Evolutionary conservation across 2,797 vertebrate species (phyloP).

Genomic region (Carapus acus): DNA sequence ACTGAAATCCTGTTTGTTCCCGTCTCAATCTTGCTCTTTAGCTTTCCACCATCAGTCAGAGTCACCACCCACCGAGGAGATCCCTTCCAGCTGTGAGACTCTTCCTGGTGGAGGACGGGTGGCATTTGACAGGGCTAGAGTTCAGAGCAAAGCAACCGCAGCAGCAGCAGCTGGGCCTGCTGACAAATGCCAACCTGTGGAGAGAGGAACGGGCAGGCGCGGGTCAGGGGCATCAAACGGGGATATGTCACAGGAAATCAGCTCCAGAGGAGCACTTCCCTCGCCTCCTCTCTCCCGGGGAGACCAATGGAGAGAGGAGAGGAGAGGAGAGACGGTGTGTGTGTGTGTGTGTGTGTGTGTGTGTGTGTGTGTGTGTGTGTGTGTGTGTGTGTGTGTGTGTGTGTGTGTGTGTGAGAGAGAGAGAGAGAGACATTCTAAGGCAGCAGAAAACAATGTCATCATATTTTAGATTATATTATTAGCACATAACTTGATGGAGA

Average conservation of each 20-base stretch:
- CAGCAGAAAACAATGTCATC: too few species aligned
- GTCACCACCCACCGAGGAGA: constrained; percentile 44
- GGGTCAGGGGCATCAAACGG: constrained; percentile 45
- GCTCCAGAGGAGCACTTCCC: constrained; percentile 29
- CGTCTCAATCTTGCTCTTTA: background rate
- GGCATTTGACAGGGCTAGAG: constrained; percentile 59
- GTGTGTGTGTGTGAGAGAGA: background rate
- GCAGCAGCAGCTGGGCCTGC: constrained; percentile 54
- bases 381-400: too few species aligned
- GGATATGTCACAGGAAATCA: constrained; percentile 56
- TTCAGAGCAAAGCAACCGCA: constrained; percentile 54
- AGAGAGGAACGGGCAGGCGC: constrained; percentile 36
- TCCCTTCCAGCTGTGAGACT: constrained; percentile 23
- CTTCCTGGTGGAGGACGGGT: constrained; percentile 42
- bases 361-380: background rate
- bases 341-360: too few species aligned
- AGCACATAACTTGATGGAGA: too few species aligned
- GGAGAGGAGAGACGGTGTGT: background rate
- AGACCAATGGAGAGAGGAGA: constrained; percentile 26
- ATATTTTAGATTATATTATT: too few species aligned
- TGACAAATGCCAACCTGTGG: constrained; percentile 50
- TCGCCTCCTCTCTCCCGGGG: constrained; percentile 13
- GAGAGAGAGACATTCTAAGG: too few species aligned
- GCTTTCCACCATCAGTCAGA: constrained; percentile 7
- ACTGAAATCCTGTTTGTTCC: background rate